A percentile compares a stretch with the other conserved stretches of the same genome.
Conservation (phyloP, 2,113 vertebrate genomes). For the Vicugna pacos region DNA sequence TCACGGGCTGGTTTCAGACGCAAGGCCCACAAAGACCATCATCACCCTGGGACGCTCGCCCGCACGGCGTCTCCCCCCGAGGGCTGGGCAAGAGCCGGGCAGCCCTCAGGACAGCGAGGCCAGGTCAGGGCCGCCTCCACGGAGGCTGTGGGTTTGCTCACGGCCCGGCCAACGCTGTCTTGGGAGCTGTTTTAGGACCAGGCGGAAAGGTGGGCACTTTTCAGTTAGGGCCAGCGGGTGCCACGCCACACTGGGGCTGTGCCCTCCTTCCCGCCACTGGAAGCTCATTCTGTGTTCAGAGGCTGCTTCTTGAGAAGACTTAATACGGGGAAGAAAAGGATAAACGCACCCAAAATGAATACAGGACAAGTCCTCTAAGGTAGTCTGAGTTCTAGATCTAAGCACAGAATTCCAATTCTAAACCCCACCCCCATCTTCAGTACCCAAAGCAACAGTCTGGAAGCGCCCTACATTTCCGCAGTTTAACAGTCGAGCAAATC, state of each 20-base stretch:
- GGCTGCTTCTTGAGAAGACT: background rate
- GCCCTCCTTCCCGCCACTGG: background rate
- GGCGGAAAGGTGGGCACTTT: background rate
- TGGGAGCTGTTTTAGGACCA: background rate
- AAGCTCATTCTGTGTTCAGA: background rate
- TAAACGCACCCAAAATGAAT: background rate
- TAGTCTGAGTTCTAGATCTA: background rate
- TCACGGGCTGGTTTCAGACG: background rate
- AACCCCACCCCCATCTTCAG: background rate
- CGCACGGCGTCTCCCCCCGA: rapidly evolving
- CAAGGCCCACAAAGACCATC: rapidly evolving
- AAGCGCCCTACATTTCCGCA: background rate
- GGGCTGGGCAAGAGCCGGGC: rapidly evolving
- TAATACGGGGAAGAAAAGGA: background rate
- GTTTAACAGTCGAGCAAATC: background rate
- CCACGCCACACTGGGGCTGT: rapidly evolving
- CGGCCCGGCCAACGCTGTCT: background rate
- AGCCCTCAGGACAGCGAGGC: background rate
- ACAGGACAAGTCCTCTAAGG: background rate
- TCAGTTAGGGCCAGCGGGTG: background rate
- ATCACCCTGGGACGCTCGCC: rapidly evolving
- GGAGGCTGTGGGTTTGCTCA: background rate
- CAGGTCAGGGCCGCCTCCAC: background rate
- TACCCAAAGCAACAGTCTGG: background rate
- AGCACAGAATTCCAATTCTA: background rate